Conservation (phyloP, 2,797 vertebrate species). For the Pipistrellus kuhlii region DNA sequence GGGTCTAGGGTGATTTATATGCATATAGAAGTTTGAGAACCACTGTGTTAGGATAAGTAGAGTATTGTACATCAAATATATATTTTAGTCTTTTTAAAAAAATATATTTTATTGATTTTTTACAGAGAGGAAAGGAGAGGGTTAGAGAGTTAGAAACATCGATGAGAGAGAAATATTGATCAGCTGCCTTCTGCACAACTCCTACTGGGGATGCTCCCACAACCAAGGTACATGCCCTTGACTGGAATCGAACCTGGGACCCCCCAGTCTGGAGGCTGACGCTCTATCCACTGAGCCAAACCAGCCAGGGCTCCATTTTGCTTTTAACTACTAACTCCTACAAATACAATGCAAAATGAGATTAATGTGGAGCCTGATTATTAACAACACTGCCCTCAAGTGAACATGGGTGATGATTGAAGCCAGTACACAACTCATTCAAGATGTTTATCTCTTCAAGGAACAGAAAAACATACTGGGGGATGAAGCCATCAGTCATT, state of each 20-base stretch:
- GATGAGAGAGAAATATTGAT: too few species aligned
- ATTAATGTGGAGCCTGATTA: neutral
- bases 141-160: too few species aligned
- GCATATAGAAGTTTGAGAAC: conserved; percentile 7
- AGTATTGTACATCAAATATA: neutral
- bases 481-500: neutral
- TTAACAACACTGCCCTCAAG: neutral
- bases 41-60: neutral
- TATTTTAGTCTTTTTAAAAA: neutral
- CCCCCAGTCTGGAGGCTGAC: too few species aligned
- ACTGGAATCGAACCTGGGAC: too few species aligned
- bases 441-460: neutral
- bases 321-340: conserved; percentile 40
- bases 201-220: too few species aligned
- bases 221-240: too few species aligned
- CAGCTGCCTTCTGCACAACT: too few species aligned
- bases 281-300: too few species aligned
- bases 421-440: neutral
- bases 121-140: too few species aligned
- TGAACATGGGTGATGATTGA: neutral
- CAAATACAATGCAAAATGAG: neutral
- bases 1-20: neutral
- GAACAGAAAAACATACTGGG: neutral
- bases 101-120: neutral
- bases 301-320: neutral